These are phyloP conservation scores for Typhlichthys eigenmanni DNA, from an alignment of 2,797 vertebrate genomes.

Conservation along the genomic window DNA sequence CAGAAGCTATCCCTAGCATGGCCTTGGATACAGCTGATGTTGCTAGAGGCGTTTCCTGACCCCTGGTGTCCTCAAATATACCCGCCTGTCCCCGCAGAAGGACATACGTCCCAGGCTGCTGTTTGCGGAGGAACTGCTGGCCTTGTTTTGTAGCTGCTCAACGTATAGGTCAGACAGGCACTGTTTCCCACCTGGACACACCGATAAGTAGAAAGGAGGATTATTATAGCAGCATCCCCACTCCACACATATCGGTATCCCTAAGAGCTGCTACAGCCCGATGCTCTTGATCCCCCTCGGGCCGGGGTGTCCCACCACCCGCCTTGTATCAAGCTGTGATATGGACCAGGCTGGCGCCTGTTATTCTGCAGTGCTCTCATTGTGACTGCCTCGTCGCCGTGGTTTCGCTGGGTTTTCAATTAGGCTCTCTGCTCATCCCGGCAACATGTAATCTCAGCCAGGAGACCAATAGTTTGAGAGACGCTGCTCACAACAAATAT, in stretches of 20 bases:
- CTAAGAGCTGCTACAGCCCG: conserved; percentile 48
- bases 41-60: neutral
- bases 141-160: conserved; percentile 24
- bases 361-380: conserved; percentile 60
- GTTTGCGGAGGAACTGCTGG: conserved; percentile 21
- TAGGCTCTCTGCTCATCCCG: conserved; percentile 61
- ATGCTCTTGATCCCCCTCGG: conserved; percentile 51
- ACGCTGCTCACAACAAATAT: conserved; percentile 45
- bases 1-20: neutral
- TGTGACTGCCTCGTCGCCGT: conserved; percentile 43
- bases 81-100: conserved; percentile 3
- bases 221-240: conserved; percentile 52
- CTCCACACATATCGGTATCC: conserved; percentile 55
- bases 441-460: conserved; percentile 65
- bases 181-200: conserved; percentile 62
- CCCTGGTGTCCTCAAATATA: neutral
- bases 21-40: neutral
- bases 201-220: conserved; percentile 71
- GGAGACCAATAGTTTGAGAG: conserved; percentile 53
- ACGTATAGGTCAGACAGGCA: conserved; percentile 46
- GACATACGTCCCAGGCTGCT: conserved; percentile 5
- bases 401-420: conserved; percentile 75
- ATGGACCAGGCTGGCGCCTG: conserved; percentile 66
- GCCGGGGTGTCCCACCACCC: conserved; percentile 23
- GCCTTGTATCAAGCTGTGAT: conserved; percentile 59